These are phyloP conservation scores for Spisula solida DNA, from an alignment of 2,888 invertebrate genomes.

Conservation along the genomic window DNA sequence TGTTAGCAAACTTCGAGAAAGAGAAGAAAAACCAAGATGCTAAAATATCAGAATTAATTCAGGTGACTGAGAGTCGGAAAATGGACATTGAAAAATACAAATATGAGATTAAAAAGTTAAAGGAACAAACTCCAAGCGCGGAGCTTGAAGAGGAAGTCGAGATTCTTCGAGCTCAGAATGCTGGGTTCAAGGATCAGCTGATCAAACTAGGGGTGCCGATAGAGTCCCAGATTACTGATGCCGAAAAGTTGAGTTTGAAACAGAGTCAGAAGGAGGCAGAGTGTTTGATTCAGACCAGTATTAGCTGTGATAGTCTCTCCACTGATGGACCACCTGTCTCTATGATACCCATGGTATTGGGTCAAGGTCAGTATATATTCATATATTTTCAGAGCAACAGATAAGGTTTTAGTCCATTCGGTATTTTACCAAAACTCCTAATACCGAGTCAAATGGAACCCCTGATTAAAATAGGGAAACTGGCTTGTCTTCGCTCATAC, in stretches of 20 bases:
- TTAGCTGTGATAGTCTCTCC: constrained; percentile 83
- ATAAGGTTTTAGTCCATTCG: no score
- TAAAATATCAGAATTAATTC: constrained; percentile 88
- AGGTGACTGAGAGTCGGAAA: constrained; percentile 87
- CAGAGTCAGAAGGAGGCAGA: constrained; percentile 64
- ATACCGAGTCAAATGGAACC: no score
- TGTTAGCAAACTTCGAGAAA: constrained; percentile 87
- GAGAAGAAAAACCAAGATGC: constrained; percentile 87
- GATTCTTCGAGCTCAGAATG: constrained; percentile 86
- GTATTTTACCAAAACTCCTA: no score
- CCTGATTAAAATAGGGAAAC: no score
- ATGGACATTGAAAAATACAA: constrained; percentile 88
- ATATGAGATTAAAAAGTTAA: constrained; percentile 87
- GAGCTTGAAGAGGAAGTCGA: constrained; percentile 85
- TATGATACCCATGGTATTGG: constrained; percentile 64
- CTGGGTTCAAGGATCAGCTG: constrained; percentile 85
- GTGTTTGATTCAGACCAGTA: constrained; percentile 74
- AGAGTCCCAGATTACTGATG: constrained; percentile 87
- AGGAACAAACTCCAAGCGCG: constrained; percentile 81
- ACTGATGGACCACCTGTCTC: constrained; percentile 76
- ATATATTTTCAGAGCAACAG: no score
- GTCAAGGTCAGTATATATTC: constrained; percentile 51
- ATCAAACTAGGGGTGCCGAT: constrained; percentile 86
- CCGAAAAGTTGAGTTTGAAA: constrained; percentile 87
- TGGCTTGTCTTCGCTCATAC: no score